Base-by-base conservation (phyloP, 2,797 vertebrate species). In the Sternarchorhynchus goeldii region DNA sequence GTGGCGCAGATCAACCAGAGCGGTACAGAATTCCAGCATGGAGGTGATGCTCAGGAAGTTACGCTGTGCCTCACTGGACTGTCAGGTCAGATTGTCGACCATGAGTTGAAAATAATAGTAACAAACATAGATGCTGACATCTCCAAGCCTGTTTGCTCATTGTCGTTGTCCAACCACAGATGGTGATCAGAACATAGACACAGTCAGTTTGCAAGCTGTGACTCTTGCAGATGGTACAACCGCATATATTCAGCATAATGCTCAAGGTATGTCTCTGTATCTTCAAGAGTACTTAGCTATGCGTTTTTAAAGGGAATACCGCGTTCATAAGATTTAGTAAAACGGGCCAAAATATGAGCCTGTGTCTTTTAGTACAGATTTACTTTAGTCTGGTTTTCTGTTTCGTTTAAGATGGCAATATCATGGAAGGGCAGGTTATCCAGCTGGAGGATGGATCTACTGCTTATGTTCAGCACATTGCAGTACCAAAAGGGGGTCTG, bases 381-480 rank as follows among this genome's bases (percentile, higher is more conserved):
- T 41, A 7, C 29, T 29, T 73, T 3, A 45, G 10, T 4, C 34
- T 14, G 36, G n/a, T 31, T 45, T 69, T 63, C 25, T 55, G 82
- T 70, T 86, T n/a, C 85, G 87, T 18, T 87, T 89, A 92, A 91
- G 97, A 98, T 77, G 95, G 94, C 50, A 96, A 96, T 89, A 91
- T 98, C 84, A 96, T 98, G 92, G 96, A 98, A 67, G 97, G 96
- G 6, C 96, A 98, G 89, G 95, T 99, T 81, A 96, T 99, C 91
- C 97, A 99, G 83, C 88, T 99, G 85, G 97, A 99, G 86, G 97
- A 98, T 64, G 97, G 97, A 68, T 96, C 96, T 64, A 94, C 96
- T 85, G 96, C 97, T 68, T 99, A 98, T 29, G 96, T 99, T 77
- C 96, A 98, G 85, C 97, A 98, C 71, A 95, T 99, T 63, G 90